Conservation (phyloP, 2,113 vertebrate species). For the Ochotona princeps region DNA sequence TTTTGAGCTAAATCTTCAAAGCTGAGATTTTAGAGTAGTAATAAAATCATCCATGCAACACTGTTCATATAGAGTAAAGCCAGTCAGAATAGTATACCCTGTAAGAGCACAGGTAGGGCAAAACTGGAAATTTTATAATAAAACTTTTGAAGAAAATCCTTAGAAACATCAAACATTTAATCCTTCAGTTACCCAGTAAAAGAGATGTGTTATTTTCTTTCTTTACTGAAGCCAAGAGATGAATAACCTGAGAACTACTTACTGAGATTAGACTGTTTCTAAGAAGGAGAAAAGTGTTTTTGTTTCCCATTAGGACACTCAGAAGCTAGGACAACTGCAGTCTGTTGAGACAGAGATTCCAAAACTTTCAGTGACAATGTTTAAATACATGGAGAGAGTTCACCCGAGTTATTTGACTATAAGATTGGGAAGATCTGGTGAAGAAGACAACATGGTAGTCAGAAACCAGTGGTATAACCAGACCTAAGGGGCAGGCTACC, state of each 20-base stretch:
- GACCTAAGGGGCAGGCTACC: not conserved
- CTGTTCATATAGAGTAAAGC: not conserved
- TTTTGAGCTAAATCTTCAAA: not conserved
- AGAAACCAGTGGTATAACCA: accelerated
- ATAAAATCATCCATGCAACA: not conserved
- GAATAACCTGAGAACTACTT: not conserved
- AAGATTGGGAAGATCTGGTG: not conserved
- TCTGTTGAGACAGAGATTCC: not conserved
- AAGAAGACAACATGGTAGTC: not conserved
- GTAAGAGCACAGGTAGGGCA: not conserved
- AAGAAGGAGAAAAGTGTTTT: not conserved
- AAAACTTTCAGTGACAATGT: not conserved
- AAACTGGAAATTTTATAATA: not conserved
- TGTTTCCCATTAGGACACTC: not conserved
- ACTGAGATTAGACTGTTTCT: not conserved
- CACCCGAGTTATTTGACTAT: not conserved
- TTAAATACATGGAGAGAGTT: not conserved
- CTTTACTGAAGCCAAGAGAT: not conserved
- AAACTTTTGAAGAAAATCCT: not conserved
- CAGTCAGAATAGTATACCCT: not conserved
- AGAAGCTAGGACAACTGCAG: not conserved
- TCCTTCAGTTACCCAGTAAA: not conserved
- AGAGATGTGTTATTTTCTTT: not conserved
- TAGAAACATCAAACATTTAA: not conserved
- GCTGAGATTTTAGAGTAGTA: not conserved